These are phyloP conservation scores for Oriolus oriolus DNA, from an alignment of 2,113 vertebrate genomes.

Conservation along the genomic window DNA sequence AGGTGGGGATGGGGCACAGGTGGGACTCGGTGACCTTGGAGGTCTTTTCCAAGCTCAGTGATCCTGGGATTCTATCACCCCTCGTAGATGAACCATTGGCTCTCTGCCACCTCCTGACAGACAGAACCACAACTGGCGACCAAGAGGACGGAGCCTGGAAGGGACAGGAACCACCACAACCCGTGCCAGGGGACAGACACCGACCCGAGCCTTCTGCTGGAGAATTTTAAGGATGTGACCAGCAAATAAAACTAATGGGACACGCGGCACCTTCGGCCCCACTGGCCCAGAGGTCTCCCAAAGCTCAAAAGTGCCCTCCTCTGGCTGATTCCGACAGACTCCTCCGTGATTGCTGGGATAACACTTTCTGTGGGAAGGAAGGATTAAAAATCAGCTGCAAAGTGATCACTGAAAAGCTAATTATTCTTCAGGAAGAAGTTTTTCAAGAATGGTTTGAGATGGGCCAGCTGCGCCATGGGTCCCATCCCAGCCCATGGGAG, in stretches of 20 bases:
- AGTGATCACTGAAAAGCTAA: background rate
- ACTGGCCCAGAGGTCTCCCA: slow-evolving; percentile 34
- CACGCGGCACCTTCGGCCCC: slow-evolving; percentile 3
- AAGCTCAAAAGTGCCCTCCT: slow-evolving; percentile 68
- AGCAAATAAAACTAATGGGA: background rate
- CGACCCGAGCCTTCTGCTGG: background rate
- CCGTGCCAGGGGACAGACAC: background rate
- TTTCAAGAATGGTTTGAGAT: background rate
- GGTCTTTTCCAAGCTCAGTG: background rate
- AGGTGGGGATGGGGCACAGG: fast-evolving
- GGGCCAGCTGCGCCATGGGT: background rate
- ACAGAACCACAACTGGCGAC: background rate
- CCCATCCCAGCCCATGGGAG: background rate
- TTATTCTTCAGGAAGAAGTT: background rate
- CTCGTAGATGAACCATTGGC: background rate
- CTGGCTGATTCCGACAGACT: slow-evolving; percentile 60
- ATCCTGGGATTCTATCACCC: background rate
- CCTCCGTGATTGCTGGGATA: background rate
- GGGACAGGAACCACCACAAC: background rate
- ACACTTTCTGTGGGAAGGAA: background rate
- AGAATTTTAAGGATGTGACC: background rate
- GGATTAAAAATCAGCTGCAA: background rate
- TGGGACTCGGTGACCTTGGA: fast-evolving
- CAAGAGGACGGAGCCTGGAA: background rate
- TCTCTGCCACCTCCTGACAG: background rate